Conservation (phyloP, 1,140 invertebrate genomes). For the Ooceraea biroi region DNA sequence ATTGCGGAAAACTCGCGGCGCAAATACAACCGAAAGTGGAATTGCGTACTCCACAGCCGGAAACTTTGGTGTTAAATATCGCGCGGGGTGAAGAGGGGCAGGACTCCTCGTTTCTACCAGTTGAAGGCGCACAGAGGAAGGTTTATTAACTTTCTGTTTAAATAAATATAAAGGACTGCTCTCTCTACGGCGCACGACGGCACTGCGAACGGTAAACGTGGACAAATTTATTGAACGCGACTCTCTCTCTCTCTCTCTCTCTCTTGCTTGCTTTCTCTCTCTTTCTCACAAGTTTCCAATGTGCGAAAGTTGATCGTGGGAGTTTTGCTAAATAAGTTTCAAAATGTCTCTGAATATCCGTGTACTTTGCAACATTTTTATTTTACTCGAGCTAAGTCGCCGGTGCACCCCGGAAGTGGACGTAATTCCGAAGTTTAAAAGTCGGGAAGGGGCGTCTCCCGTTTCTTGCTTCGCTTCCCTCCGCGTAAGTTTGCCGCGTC, state of each 20-base stretch:
- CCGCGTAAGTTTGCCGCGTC: conserved; percentile 1
- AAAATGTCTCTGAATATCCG: conserved; percentile 56
- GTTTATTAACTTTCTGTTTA: conserved; percentile 62
- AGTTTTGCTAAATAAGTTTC: conserved; percentile 55
- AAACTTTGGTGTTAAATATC: conserved; percentile 61
- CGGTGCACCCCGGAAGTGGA: conserved; percentile 25
- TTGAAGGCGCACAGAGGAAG: conserved; percentile 32
- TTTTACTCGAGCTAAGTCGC: conserved; percentile 25
- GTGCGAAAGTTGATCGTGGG: conserved; percentile 48
- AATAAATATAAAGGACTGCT: conserved; percentile 59
- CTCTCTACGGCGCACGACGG: conserved; percentile 34
- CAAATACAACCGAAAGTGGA: conserved; percentile 55
- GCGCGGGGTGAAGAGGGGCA: conserved; percentile 18
- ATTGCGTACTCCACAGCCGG: conserved; percentile 10
- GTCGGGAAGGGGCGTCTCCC: conserved; percentile 12
- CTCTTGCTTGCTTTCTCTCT: neutral
- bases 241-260: neutral
- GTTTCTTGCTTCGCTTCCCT: neutral
- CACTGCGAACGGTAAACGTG: conserved; percentile 41
- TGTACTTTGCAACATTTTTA: conserved; percentile 55
- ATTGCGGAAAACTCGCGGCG: conserved; percentile 37
- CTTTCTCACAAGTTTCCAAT: conserved; percentile 17
- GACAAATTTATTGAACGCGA: conserved; percentile 54
- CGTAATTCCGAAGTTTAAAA: conserved; percentile 59
- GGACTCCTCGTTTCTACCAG: conserved; percentile 13